phyloP scores from a whole-genome alignment of 1,140 invertebrate genomes.

The Lordiphosa clarofinis region DNA sequence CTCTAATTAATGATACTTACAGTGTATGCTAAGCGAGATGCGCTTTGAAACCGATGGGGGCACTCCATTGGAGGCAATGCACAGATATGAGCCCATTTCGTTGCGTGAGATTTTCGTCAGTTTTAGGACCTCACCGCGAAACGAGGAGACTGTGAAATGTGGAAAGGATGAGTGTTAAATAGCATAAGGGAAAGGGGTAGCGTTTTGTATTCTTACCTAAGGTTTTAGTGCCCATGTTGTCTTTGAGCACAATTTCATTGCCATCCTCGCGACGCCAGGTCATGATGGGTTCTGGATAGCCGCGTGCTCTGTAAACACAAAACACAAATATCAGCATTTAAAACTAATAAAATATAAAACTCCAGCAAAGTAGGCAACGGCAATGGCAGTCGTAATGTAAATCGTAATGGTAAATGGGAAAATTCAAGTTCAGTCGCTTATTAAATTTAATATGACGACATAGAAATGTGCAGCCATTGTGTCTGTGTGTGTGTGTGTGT shows the following conservation, averaged over 20 bases:
- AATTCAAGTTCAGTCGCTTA: conserved; percentile 56
- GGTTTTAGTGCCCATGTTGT: conserved; percentile 83
- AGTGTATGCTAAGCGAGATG: conserved; percentile 90
- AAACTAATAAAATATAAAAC: conserved; percentile 1
- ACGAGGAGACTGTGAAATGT: conserved; percentile 81
- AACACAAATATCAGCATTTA: conserved; percentile 9
- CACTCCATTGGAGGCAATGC: conserved; percentile 90
- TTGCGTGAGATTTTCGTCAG: conserved; percentile 89
- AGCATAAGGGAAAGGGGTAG: neutral
- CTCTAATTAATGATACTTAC: conserved; percentile 84
- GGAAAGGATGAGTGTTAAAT: conserved; percentile 4
- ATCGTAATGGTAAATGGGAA: conserved; percentile 22
- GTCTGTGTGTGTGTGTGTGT: conserved; percentile 1
- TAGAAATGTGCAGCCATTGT: conserved; percentile 9
- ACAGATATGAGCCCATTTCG: conserved; percentile 94
- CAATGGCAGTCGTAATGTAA: conserved; percentile 16
- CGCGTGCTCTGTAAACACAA: conserved; percentile 83
- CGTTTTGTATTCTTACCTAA: conserved; percentile 81
- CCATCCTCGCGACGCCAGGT: conserved; percentile 93
- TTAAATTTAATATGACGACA: conserved; percentile 53
- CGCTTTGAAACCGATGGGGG: conserved; percentile 91
- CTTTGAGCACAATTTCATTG: conserved; percentile 88
- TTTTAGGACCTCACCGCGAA: conserved; percentile 86
- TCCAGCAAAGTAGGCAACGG: conserved; percentile 19
- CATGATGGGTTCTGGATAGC: conserved; percentile 90